Percentiles rank a stretch among this genome's conserved stretches.
phyloP scores from a whole-genome alignment of 2,797 vertebrate species.

The Taenioides sp. region DNA sequence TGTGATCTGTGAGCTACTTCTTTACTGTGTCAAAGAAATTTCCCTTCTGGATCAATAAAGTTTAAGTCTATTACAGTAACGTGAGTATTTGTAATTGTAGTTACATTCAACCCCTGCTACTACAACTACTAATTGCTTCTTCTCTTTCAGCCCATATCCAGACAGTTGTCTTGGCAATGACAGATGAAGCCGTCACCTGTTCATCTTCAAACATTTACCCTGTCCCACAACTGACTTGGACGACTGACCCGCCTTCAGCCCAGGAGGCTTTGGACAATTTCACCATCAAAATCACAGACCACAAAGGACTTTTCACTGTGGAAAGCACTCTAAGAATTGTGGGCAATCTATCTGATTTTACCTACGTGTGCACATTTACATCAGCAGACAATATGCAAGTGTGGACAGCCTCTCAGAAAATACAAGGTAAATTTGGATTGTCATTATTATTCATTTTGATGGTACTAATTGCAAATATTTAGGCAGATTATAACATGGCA shows the following conservation, averaged over 20 bases:
- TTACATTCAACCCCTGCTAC: too few relatives aligned
- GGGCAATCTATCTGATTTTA: slow-evolving; percentile 64
- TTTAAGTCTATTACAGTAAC: too few relatives aligned
- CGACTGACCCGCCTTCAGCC: slow-evolving; percentile 65
- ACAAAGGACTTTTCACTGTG: slow-evolving; percentile 74
- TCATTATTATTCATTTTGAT: too few relatives aligned
- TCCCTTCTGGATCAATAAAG: too few relatives aligned
- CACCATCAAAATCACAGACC: slow-evolving; percentile 70
- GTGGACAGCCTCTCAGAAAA: slow-evolving; percentile 75
- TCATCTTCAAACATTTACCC: slow-evolving; percentile 78
- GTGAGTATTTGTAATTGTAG: too few relatives aligned
- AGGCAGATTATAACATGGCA: neutral
- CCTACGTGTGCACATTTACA: slow-evolving; percentile 76
- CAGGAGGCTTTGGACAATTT: slow-evolving; percentile 53
- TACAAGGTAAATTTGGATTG: slow-evolving; percentile 65
- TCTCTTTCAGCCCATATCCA: slow-evolving; percentile 72
- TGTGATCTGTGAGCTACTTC: too few relatives aligned
- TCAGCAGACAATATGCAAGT: slow-evolving; percentile 75
- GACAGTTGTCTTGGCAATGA: slow-evolving; percentile 71
- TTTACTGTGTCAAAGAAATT: too few relatives aligned
- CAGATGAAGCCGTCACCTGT: slow-evolving; percentile 66
- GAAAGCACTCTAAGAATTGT: slow-evolving; percentile 69
- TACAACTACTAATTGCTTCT: neutral
- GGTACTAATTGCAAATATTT: neutral
- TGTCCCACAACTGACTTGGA: slow-evolving; percentile 72